Percentiles rank a stretch among this genome's conserved stretches.
Conservation (phyloP, 2,888 invertebrate species). For the Gortyna flavago region DNA sequence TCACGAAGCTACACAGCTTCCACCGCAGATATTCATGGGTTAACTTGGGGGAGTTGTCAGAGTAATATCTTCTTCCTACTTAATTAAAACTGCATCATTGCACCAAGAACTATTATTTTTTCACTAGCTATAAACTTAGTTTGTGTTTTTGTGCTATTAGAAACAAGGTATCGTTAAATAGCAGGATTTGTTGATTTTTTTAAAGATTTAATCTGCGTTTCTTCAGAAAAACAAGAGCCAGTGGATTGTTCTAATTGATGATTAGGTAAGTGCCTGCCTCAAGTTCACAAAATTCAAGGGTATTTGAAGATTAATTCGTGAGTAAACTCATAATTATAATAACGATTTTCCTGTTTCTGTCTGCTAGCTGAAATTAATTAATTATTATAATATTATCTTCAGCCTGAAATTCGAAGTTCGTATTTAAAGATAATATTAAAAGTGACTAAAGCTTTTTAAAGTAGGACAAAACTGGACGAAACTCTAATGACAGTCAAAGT, state of each 20-base stretch:
- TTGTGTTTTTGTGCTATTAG: background rate
- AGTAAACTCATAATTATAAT: slow-evolving; percentile 45
- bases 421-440: slow-evolving; percentile 44
- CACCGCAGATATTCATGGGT: slow-evolving; percentile 31
- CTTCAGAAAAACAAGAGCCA: slow-evolving; percentile 8
- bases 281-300: slow-evolving; percentile 48
- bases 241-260: slow-evolving; percentile 20
- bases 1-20: slow-evolving; percentile 71
- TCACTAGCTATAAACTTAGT: background rate
- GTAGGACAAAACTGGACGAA: slow-evolving; percentile 12
- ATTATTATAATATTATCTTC: slow-evolving; percentile 36
- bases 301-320: slow-evolving; percentile 39
- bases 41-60: slow-evolving; percentile 12
- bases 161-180: background rate
- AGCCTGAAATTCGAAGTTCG: slow-evolving; percentile 32
- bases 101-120: background rate
- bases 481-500: slow-evolving; percentile 52
- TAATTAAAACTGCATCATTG: slow-evolving; percentile 27
- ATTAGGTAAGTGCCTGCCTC: slow-evolving; percentile 21
- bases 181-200: background rate
- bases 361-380: slow-evolving; percentile 42
- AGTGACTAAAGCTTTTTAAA: slow-evolving; percentile 34
- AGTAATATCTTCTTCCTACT: slow-evolving; percentile 19
- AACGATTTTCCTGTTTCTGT: slow-evolving; percentile 48
- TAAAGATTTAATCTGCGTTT: background rate